phyloP scores from a whole-genome alignment of 2,888 invertebrate species.

The Folsomia manolachei region DNA sequence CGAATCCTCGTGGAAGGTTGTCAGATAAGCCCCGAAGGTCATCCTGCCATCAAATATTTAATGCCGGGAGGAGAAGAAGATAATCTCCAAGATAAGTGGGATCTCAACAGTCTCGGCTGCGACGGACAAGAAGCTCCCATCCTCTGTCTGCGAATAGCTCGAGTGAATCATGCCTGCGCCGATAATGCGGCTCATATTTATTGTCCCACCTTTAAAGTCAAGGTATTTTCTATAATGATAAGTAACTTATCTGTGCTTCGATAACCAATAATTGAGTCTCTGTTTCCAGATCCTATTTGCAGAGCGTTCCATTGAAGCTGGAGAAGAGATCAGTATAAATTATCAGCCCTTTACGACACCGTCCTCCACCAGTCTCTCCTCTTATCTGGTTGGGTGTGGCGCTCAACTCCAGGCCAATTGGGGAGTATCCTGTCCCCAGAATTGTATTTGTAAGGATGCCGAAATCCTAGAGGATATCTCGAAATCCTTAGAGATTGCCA shows the following conservation, averaged over 20 bases:
- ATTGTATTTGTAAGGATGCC: conserved; percentile 17
- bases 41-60: background rate
- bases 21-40: background rate
- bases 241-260: too few species aligned
- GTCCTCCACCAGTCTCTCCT: too few species aligned
- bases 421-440: conserved; percentile 13
- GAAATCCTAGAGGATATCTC: too few species aligned
- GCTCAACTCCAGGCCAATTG: background rate
- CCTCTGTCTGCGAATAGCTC: conserved; percentile 14
- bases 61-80: conserved; percentile 15
- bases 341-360: too few species aligned
- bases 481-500: too few species aligned
- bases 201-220: too few species aligned
- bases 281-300: too few species aligned
- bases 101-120: conserved; percentile 1
- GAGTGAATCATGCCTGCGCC: conserved; percentile 19
- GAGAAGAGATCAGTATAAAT: too few species aligned
- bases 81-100: conserved; percentile 2
- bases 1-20: conserved; percentile 21
- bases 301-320: conserved; percentile 7
- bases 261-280: too few species aligned
- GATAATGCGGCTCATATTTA: conserved; percentile 14
- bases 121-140: background rate
- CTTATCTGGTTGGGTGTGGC: too few species aligned
- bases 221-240: too few species aligned